Evolutionary conservation across 2,888 invertebrate species (phyloP), one percentile per base, ranked within the genome.

Genomic region (Apotomis capreana): DNA sequence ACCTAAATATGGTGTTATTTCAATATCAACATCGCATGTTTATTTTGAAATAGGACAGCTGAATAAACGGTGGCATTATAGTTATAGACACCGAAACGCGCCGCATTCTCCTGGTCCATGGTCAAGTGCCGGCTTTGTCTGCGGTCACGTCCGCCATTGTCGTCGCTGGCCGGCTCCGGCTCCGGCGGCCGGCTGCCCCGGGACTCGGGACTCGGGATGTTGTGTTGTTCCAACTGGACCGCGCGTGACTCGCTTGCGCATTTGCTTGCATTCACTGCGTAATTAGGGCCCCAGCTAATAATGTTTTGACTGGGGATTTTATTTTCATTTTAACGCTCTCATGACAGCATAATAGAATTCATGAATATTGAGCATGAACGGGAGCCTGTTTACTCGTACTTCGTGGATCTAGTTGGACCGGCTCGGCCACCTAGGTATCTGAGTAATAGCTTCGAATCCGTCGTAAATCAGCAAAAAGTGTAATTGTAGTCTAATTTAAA

Each of bases 151-250:
- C 79, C 77, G 76, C 77, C 78, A 84, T 87, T 88, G 85, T 77
- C 26, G 26, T 2, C 26, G 40, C 40, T 6, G 40, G 40, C 40
- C 40, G 40, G 75, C 73, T 83, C 82, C 84, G 81, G 86, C 75
- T 26, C 26, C 2, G 26, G 26, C 26, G 26, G 40, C 40, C 40
- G 40, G 40, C 40, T 6, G 40, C 74, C 73, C 83, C 82, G 84
- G 81, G 86, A 74, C 9, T 74, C 82, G 84, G 81, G 86, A 74
- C 9, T 74, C 78, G 80, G 88, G 90, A 91, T 90, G 90, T 92
- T 92, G 77, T 92, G 91, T 92, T 92, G 84, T 90, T 90, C 79
- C 91, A 92, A 91, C 91, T 92, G 92, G 90, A 87, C 88, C 82
- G 83, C 80, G 85, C 88, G 86, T 88, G 89, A 84, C 82, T 80